Evolutionary conservation across 2,797 vertebrate genomes (phyloP), one percentile per base, ranked within the genome.

Genomic region (Pseudochromis fuscus): DNA sequence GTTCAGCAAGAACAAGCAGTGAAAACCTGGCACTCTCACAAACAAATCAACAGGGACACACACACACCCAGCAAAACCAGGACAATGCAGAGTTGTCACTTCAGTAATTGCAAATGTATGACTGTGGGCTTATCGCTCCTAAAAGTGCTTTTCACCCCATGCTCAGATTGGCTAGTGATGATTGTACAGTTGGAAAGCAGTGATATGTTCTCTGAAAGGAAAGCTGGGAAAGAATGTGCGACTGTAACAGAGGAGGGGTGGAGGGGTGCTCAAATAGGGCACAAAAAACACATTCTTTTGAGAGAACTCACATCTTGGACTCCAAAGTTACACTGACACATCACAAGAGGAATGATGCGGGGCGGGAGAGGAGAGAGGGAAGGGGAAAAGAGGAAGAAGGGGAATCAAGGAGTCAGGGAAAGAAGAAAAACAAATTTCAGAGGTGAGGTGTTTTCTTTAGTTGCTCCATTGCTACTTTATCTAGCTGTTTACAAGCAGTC

Each of bases 221-320:
- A 89, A 90, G 56, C 59, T 79, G 83, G 69, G 66, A 83, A 89
- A 90, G 83, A 92, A 91, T 88, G 86, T 79, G 66, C 19, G 42
- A 82, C 63, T 75, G 81, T 79, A 83, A 76, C 49, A 75, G 67
- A 83, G 82, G 85, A 85, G 90, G 86, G 84, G 87, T 50, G 70
- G 85, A 69, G 82, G 87, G 85, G 51, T 46, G 79, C 85, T 86
- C 73, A 71, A 74, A 88, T 58, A 73, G 88, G 87, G 86, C 80
- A 90, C 81, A 82, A 74, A 85, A 82, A 86, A 89, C 91, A 94
- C 94, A 95, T 94, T 95, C 94, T 94, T 95, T 85, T 28, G 85
- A 67, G 87, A 91, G 92, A 94, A 93, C 91, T 95, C 94, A 94
- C 88, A 80, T 88, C 90, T 94, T 94, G 94, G 94, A 93, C 89